Conservation (phyloP, 2,113 vertebrate species). For the Xiphophorus hellerii region DNA sequence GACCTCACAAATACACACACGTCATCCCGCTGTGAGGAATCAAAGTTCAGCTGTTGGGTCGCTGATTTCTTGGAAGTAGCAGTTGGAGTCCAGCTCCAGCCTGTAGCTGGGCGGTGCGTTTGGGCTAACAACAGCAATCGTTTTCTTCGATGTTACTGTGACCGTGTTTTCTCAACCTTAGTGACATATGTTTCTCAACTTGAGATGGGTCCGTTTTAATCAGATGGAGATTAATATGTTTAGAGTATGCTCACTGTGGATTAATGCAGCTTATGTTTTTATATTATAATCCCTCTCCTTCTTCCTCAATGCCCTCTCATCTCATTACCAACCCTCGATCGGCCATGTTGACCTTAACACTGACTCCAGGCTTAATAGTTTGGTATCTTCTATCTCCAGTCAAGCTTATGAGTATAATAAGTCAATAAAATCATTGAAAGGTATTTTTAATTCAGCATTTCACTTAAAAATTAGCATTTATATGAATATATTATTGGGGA, state of each 20-base stretch:
- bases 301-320: conserved; percentile 32
- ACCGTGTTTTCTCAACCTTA: conserved; percentile 71
- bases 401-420: background rate
- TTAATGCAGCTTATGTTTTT: conserved; percentile 72
- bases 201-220: conserved; percentile 71
- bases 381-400: background rate
- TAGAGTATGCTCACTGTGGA: conserved; percentile 69
- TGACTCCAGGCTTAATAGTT: conserved; percentile 30
- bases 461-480: too few relatives aligned
- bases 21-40: conserved; percentile 23
- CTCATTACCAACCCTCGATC: background rate
- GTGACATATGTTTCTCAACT: conserved; percentile 70
- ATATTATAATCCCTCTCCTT: conserved; percentile 53
- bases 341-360: background rate
- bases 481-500: too few relatives aligned
- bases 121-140: conserved; percentile 57
- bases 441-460: too few relatives aligned
- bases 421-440: background rate
- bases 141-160: conserved; percentile 63
- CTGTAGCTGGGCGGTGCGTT: conserved; percentile 22
- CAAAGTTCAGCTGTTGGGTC: conserved; percentile 61
- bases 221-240: conserved; percentile 47
- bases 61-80: conserved; percentile 75
- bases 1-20: conserved; percentile 46
- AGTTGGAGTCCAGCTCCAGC: conserved; percentile 34